Conservation (phyloP, 2,113 vertebrate species). For the Diglossa brunneiventris region DNA sequence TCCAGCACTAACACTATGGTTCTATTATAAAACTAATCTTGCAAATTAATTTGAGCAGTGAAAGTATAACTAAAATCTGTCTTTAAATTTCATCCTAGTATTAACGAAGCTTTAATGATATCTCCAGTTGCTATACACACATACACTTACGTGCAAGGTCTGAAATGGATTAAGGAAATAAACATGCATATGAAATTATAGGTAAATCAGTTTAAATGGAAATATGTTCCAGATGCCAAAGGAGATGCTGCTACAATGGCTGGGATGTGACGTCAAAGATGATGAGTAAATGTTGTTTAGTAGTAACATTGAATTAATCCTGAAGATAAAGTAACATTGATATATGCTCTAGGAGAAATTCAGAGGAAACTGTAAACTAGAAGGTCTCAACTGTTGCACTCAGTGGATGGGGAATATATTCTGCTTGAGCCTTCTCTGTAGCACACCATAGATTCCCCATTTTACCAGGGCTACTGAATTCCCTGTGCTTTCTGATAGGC, state of each 20-base stretch:
- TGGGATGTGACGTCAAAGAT: slow-evolving; percentile 44
- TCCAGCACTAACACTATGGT: neutral
- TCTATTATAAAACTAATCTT: neutral
- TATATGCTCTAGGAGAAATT: neutral
- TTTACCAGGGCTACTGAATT: neutral
- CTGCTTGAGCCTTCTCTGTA: neutral
- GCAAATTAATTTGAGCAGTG: neutral
- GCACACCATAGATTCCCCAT: accelerated
- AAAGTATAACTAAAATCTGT: neutral
- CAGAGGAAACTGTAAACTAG: neutral
- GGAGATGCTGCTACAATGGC: slow-evolving; percentile 24
- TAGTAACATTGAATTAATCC: slow-evolving; percentile 21
- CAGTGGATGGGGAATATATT: neutral
- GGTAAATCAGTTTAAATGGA: slow-evolving; percentile 45
- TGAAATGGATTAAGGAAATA: slow-evolving; percentile 39
- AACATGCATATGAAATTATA: slow-evolving; percentile 41
- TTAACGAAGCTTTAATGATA: neutral
- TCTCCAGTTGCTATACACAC: neutral
- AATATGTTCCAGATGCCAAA: slow-evolving; percentile 54
- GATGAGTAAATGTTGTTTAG: slow-evolving; percentile 44
- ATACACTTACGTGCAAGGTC: neutral
- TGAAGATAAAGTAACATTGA: slow-evolving; percentile 6
- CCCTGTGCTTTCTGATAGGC: neutral
- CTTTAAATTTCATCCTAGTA: neutral
- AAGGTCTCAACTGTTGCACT: neutral